Evolutionary conservation across 2,113 vertebrate species (phyloP).

Genomic region (Eulacestoma nigropectus): DNA sequence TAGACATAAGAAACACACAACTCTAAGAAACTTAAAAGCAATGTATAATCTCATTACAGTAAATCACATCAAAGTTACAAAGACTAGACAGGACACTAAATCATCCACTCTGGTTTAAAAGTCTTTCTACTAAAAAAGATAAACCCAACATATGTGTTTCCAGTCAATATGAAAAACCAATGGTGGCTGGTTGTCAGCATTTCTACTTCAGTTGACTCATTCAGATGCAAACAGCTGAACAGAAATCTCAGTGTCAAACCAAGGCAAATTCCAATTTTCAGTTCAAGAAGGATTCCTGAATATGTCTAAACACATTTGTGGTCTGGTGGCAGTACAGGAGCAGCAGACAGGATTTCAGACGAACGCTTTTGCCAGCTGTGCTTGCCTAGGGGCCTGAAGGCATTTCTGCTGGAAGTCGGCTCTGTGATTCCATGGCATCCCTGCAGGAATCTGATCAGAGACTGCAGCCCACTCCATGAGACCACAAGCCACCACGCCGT

Average conservation of each 20-base stretch:
- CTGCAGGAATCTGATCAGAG: background rate
- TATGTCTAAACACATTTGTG: background rate
- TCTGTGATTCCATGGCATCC: background rate
- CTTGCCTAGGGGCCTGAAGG: background rate
- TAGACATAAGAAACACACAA: background rate
- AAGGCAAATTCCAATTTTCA: background rate
- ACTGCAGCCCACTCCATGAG: background rate
- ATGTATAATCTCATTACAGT: background rate
- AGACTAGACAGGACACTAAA: background rate
- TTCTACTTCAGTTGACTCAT: background rate
- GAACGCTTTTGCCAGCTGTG: background rate
- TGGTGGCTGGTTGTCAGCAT: background rate
- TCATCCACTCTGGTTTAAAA: background rate
- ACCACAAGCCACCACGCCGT: accelerated
- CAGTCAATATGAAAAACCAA: background rate
- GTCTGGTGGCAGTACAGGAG: background rate
- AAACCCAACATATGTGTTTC: background rate
- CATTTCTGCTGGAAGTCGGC: background rate
- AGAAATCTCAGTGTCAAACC: background rate
- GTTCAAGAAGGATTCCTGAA: background rate
- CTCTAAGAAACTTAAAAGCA: background rate
- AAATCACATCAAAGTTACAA: background rate
- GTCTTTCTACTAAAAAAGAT: background rate
- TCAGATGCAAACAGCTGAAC: background rate
- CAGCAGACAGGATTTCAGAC: background rate